phyloP scores from a whole-genome alignment of 2,888 invertebrate species.

The Flexamia atlantica region DNA sequence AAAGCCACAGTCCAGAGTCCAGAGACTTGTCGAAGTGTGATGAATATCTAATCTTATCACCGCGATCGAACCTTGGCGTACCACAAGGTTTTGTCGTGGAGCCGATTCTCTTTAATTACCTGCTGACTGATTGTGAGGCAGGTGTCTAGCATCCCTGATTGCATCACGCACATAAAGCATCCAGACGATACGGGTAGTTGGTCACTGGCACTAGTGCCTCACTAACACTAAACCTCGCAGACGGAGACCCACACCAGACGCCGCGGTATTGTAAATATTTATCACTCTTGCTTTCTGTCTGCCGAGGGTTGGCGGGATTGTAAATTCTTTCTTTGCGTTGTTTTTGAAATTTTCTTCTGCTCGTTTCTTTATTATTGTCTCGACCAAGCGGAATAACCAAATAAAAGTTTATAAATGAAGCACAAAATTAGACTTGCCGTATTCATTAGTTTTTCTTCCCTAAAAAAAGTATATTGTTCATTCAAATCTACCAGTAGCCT shows the following conservation, averaged over 20 bases:
- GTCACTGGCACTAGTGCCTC: slow-evolving; percentile 42
- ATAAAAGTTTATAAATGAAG: too few relatives aligned
- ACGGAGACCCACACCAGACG: not conserved
- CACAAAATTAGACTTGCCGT: too few relatives aligned
- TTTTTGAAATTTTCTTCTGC: too few relatives aligned
- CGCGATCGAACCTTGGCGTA: slow-evolving; percentile 46
- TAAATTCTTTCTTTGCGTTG: too few relatives aligned
- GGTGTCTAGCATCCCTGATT: slow-evolving; percentile 43
- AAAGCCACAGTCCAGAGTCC: slow-evolving; percentile 12
- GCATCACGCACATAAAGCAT: slow-evolving; percentile 52
- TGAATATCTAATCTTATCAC: slow-evolving; percentile 51
- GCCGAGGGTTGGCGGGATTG: not conserved
- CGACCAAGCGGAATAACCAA: too few relatives aligned
- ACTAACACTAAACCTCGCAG: slow-evolving; percentile 10
- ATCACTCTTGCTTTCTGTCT: slow-evolving; percentile 22
- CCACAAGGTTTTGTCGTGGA: slow-evolving; percentile 47
- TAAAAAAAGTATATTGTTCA: too few relatives aligned
- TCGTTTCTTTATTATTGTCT: too few relatives aligned
- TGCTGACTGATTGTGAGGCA: slow-evolving; percentile 44
- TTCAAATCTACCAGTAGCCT: too few relatives aligned
- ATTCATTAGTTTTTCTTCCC: too few relatives aligned
- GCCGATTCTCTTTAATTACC: slow-evolving; percentile 55
- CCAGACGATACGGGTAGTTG: slow-evolving; percentile 56
- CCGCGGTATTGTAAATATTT: not conserved
- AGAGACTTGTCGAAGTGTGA: slow-evolving; percentile 31